phyloP scores from a whole-genome alignment of 2,888 invertebrate genomes.

The Sinohyriopsis cumingii region DNA sequence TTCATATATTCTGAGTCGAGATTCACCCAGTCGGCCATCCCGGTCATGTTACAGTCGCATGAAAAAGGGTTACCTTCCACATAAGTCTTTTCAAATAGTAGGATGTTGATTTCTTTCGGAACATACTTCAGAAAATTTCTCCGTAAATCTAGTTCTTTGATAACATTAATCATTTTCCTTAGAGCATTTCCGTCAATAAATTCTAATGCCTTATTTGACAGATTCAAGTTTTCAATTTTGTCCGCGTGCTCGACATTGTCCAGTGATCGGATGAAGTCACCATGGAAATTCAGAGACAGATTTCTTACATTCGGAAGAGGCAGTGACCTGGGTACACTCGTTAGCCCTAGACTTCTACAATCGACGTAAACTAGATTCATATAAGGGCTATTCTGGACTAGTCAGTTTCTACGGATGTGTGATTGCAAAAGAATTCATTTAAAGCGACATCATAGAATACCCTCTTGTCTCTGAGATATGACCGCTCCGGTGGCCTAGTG shows the following conservation, averaged over 20 bases:
- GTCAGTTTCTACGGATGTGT: slow-evolving; percentile 20
- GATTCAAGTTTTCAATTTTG: slow-evolving; percentile 11
- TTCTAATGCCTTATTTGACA: slow-evolving; percentile 22
- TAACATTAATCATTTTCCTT: slow-evolving; percentile 9
- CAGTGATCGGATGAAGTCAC: slow-evolving; percentile 24
- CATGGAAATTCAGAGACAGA: slow-evolving; percentile 25
- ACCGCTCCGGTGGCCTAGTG: too few species aligned
- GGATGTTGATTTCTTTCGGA: slow-evolving; percentile 28
- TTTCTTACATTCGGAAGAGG: slow-evolving; percentile 21
- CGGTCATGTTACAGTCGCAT: slow-evolving; percentile 33
- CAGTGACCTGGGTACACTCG: slow-evolving; percentile 19
- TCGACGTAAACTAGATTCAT: slow-evolving; percentile 23
- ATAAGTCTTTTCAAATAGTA: slow-evolving; percentile 15
- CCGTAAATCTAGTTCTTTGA: slow-evolving; percentile 23
- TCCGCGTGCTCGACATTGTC: slow-evolving; percentile 19
- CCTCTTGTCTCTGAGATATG: slow-evolving; percentile 22
- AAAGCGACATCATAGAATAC: slow-evolving; percentile 22
- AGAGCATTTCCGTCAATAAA: slow-evolving; percentile 18
- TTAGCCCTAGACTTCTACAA: slow-evolving; percentile 20
- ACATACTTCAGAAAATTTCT: slow-evolving; percentile 10
- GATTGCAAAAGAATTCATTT: slow-evolving; percentile 32
- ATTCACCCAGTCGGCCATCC: slow-evolving; percentile 42
- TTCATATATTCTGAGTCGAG: slow-evolving; percentile 19
- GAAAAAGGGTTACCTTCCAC: slow-evolving; percentile 23
- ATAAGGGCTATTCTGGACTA: slow-evolving; percentile 34